A percentile compares a stretch with the other conserved stretches of the same genome.
phyloP scores from a whole-genome alignment of 2,113 vertebrate species.

The Ondatra zibethicus region DNA sequence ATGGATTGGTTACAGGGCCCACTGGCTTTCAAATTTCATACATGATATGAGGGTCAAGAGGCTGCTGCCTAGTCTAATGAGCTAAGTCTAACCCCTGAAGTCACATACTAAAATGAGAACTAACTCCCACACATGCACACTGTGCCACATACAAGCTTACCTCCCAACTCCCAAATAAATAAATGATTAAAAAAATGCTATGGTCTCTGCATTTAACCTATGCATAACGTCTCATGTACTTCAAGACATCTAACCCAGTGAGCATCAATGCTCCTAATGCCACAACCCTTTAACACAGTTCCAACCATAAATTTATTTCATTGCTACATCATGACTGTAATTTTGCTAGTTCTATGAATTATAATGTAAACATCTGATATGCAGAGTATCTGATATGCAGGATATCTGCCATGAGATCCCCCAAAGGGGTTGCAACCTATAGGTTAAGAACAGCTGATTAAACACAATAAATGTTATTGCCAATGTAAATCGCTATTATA shows the following conservation, averaged over 20 bases:
- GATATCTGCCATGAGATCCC: neutral
- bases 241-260: neutral
- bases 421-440: neutral
- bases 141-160: neutral
- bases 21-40: neutral
- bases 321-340: neutral
- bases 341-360: neutral
- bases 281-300: neutral
- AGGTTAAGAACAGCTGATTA: neutral
- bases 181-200: neutral
- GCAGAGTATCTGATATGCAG: neutral
- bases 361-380: neutral
- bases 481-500: neutral
- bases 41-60: too few species aligned
- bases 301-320: neutral
- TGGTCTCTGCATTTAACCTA: neutral
- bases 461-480: neutral
- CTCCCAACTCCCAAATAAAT: neutral
- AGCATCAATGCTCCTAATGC: neutral
- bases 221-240: neutral
- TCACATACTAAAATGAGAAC: neutral
- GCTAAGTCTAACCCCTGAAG: neutral
- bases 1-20: neutral
- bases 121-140: neutral
- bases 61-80: too few species aligned